Evolutionary conservation across 2,888 invertebrate genomes (phyloP), one percentile per base, ranked within the genome.

Genomic region (Rotaria magnacalcarata): DNA sequence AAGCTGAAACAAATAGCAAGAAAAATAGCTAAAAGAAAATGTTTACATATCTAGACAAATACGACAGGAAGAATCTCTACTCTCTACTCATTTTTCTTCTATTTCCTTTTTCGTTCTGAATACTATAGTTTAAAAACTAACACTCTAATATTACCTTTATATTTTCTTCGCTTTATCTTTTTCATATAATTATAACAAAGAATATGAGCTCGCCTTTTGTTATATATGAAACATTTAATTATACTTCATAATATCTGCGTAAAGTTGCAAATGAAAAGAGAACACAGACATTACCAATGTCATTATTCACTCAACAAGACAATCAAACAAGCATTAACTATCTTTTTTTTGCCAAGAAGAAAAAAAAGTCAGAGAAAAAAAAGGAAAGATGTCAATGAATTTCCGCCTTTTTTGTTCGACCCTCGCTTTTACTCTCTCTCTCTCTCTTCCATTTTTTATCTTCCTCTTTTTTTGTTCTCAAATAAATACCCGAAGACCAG

Each of bases 321-420:
- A 67, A 67, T 67, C 67, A 34, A 34, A 34, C 34, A 34, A 34
- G 34, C 34, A 34, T 34, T 2, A 67, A 67, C 67, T 67, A 67
- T 67, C 67, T 34, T 67, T 67, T 60, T 58, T 60, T 60, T 67
- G 14, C 67, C 16, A 67, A 67, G 16, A 67, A 34, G n/a, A n/a
- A 34, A 41, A 2, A 27, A 34, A 24, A 67, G 67, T 1, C 34
- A 19, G 1, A 67, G 14, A 34, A 19, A 7, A 67, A n/a, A 34
- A 27, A 67, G 67, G 14, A 67, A 67, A 67, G 67, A 67, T 67
- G 67, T 67, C 67, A 41, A 67, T 67, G 67, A 67, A 67, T 67
- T 67, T 67, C 67, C 67, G 67, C 6, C 27, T 67, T 67, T 67
- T 34, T 67, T 67, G 34, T 34, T 67, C 67, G 27, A 34, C 7